Conservation (phyloP, 2,888 invertebrate genomes). For the Phanerotoma sp. region DNA sequence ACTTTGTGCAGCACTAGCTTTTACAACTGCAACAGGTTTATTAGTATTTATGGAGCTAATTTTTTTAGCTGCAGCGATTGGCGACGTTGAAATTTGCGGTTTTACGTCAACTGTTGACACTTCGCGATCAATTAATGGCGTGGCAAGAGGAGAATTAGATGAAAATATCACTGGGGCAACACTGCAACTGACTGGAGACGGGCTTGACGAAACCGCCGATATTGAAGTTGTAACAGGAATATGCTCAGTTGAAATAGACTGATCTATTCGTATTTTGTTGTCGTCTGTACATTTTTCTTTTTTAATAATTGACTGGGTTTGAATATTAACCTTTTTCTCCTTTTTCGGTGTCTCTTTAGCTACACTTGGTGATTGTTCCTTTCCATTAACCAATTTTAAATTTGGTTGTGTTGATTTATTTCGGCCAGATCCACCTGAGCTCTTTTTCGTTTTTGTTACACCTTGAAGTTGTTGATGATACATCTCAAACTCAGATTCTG, state of each 20-base stretch:
- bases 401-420: slow-evolving; percentile 47
- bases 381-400: slow-evolving; percentile 51
- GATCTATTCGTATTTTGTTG: slow-evolving; percentile 37
- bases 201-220: slow-evolving; percentile 24
- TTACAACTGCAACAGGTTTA: slow-evolving; percentile 53
- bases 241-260: slow-evolving; percentile 35
- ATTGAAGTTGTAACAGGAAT: slow-evolving; percentile 20
- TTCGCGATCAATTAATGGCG: slow-evolving; percentile 21
- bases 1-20: slow-evolving; percentile 50
- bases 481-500: slow-evolving; percentile 68
- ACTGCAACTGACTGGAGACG: slow-evolving; percentile 23
- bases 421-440: slow-evolving; percentile 49
- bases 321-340: slow-evolving; percentile 42
- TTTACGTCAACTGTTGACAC: slow-evolving; percentile 22
- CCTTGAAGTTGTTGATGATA: slow-evolving; percentile 70
- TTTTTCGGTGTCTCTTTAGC: slow-evolving; percentile 55
- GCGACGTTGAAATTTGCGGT: slow-evolving; percentile 16
- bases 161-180: slow-evolving; percentile 13
- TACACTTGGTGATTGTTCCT: slow-evolving; percentile 59
- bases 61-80: slow-evolving; percentile 41
- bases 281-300: slow-evolving; percentile 34
- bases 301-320: slow-evolving; percentile 38
- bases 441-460: slow-evolving; percentile 62
- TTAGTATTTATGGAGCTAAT: slow-evolving; percentile 38
- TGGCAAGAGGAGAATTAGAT: slow-evolving; percentile 11